These are phyloP conservation scores for Oophaga sylvatica DNA, from an alignment of 2,797 vertebrate species.

Conservation along the genomic window DNA sequence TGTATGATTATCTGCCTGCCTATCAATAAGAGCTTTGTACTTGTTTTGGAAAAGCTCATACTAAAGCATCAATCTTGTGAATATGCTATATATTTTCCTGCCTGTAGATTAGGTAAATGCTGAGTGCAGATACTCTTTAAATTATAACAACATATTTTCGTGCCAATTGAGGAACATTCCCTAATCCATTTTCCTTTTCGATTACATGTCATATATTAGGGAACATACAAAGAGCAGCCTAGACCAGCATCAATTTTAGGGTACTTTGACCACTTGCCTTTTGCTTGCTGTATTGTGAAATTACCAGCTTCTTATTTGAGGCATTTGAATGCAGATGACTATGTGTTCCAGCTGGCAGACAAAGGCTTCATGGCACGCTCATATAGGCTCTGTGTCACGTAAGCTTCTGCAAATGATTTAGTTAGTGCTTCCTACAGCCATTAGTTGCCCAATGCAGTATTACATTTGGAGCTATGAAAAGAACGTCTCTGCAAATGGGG, in stretches of 20 bases:
- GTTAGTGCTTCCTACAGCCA: constrained; percentile 44
- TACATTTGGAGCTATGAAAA: constrained; percentile 48
- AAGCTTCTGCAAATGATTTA: constrained; percentile 52
- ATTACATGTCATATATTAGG: constrained; percentile 35
- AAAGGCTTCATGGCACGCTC: constrained; percentile 42
- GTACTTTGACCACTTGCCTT: constrained; percentile 38
- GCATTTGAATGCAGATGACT: constrained; percentile 42
- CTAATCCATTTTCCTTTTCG: constrained; percentile 26
- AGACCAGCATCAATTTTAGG: constrained; percentile 32
- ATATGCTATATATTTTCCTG: constrained; percentile 6
- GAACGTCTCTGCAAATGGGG: constrained; percentile 25
- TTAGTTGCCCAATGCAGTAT: constrained; percentile 59
- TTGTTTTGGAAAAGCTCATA: background rate
- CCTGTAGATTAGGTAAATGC: background rate
- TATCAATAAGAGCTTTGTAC: constrained; percentile 11
- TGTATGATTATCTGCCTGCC: background rate
- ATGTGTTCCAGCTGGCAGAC: constrained; percentile 45
- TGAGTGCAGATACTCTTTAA: constrained; percentile 2
- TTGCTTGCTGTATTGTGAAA: constrained; percentile 44
- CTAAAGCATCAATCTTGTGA: background rate
- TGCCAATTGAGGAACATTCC: constrained; percentile 9
- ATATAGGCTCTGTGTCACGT: constrained; percentile 48
- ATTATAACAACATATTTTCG: background rate
- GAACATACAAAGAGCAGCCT: constrained; percentile 25
- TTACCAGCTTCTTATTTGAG: constrained; percentile 18